These are phyloP conservation scores for Acanthaster planci DNA, from an alignment of 35 echinoderm and acorn worm genomes.

Conservation along the genomic window DNA sequence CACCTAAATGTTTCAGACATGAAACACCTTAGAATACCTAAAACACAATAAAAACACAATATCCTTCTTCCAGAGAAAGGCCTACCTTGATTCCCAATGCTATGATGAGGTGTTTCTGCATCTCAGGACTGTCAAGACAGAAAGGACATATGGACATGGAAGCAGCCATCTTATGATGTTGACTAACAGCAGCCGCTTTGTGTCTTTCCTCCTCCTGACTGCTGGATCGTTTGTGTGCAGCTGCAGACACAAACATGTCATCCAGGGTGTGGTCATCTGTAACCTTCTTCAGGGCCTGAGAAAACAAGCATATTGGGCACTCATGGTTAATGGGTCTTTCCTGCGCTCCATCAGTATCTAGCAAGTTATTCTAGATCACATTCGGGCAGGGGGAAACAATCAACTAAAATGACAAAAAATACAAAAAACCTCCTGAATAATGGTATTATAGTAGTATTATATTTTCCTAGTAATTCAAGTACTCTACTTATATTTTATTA, in stretches of 20 bases:
- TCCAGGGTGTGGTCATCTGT: conserved; percentile 86
- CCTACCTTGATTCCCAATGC: conserved; percentile 88
- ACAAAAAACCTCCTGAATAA: too few species aligned
- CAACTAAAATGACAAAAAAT: too few species aligned
- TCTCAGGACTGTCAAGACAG: conserved; percentile 83
- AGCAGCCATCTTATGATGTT: conserved; percentile 69
- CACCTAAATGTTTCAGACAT: too few species aligned
- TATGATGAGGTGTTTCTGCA: conserved; percentile 96
- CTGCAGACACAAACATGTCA: conserved; percentile 98
- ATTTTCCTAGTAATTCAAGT: too few species aligned
- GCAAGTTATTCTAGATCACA: too few species aligned
- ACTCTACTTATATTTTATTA: too few species aligned
- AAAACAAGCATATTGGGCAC: conserved; percentile 19
- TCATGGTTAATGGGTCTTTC: too few species aligned
- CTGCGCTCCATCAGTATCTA: too few species aligned
- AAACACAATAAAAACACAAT: too few species aligned
- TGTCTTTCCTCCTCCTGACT: conserved; percentile 58
- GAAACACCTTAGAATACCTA: too few species aligned
- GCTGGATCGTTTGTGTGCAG: conserved; percentile 67
- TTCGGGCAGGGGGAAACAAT: too few species aligned
- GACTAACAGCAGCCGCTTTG: conserved; percentile 65
- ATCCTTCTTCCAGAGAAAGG: not conserved
- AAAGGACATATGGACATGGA: conserved; percentile 75
- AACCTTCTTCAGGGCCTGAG: conserved; percentile 69
- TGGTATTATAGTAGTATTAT: too few species aligned